Evolutionary conservation across 2,797 vertebrate genomes (phyloP).

Genomic region (Rhinogobio ventralis): DNA sequence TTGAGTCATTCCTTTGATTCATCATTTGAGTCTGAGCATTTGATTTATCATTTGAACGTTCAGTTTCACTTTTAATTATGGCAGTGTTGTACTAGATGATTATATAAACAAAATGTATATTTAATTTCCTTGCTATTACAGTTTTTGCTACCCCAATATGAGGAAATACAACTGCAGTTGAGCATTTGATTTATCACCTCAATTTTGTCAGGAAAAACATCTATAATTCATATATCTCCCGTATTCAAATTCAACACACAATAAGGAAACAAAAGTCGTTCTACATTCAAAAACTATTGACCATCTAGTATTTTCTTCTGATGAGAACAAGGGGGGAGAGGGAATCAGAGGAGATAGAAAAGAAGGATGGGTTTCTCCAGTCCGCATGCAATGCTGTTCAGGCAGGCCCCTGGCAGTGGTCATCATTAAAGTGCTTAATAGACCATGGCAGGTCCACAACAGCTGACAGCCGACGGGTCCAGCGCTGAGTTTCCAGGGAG

Average conservation of each 20-base stretch:
- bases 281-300: not conserved
- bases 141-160: not conserved
- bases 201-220: not conserved
- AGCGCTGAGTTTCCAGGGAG: constrained; percentile 62
- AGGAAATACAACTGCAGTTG: not conserved
- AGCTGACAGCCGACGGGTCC: constrained; percentile 68
- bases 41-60: not conserved
- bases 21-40: not conserved
- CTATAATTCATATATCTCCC: not conserved
- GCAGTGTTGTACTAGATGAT: not conserved
- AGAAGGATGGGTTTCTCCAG: constrained; percentile 36
- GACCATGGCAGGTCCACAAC: constrained; percentile 72
- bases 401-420: constrained; percentile 62
- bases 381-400: constrained; percentile 36
- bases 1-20: not conserved
- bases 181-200: not conserved
- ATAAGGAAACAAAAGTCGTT: not conserved
- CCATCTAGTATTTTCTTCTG: not conserved
- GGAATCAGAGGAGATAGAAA: constrained; percentile 46
- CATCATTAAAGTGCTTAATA: constrained; percentile 81
- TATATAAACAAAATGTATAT: not conserved
- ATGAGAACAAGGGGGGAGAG: not conserved
- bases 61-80: constrained; percentile 7
- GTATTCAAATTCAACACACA: not conserved
- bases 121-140: not conserved